These are phyloP conservation scores for Cheirogaleus medius DNA, from an alignment of 2,113 vertebrate species.

Conservation along the genomic window DNA sequence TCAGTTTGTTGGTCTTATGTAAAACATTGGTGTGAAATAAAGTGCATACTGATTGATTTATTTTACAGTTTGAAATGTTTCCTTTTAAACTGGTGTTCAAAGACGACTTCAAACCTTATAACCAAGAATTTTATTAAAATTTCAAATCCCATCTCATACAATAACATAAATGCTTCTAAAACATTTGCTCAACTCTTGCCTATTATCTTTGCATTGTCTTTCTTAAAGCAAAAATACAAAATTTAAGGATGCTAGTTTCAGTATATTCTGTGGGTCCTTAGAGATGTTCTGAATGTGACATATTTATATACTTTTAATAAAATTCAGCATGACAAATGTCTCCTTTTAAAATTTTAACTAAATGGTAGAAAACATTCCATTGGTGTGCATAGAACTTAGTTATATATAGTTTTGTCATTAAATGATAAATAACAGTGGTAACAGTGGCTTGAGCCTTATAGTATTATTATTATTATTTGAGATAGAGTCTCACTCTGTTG, in stretches of 20 bases:
- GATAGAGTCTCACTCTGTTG: too few species aligned
- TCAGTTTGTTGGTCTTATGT: slow-evolving; percentile 67
- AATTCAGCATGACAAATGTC: not conserved
- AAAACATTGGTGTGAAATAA: slow-evolving; percentile 74
- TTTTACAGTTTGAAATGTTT: slow-evolving; percentile 66
- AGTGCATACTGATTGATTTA: slow-evolving; percentile 64
- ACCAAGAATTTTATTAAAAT: slow-evolving; percentile 50
- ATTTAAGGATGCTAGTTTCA: not conserved
- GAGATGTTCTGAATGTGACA: not conserved
- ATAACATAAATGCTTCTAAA: slow-evolving; percentile 19
- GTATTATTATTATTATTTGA: too few species aligned
- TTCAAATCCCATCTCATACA: not conserved
- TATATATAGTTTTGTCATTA: not conserved
- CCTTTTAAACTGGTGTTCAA: slow-evolving; percentile 45
- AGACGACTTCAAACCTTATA: not conserved
- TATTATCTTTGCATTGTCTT: not conserved
- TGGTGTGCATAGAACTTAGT: not conserved
- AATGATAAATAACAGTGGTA: not conserved
- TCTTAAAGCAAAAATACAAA: slow-evolving; percentile 22
- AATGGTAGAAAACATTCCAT: not conserved
- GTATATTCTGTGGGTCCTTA: not conserved
- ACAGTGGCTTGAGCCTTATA: not conserved
- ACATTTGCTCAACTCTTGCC: not conserved
- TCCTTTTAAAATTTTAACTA: not conserved
- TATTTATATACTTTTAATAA: not conserved